Evolutionary conservation across 2,797 vertebrate species (phyloP), one percentile per base, ranked within the genome.

Genomic region (Hypotaenidia okinawae): DNA sequence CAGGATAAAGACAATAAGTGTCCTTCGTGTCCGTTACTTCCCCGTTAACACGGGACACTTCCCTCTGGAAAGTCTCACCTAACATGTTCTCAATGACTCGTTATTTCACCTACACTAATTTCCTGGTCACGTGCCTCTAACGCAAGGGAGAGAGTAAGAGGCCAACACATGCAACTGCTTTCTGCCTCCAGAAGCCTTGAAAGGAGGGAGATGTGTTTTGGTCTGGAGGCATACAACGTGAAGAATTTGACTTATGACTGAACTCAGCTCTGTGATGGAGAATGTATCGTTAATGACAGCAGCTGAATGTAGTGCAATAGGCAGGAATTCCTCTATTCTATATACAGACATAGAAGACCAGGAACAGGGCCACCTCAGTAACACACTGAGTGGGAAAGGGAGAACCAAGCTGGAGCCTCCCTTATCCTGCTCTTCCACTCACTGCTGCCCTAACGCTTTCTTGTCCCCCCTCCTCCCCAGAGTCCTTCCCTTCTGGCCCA

Each of bases 151-250:
- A 24, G 35, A 79, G 10, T 72, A 96, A 73, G 58, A 85, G 79
- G 51, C 24, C 64, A 39, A 24, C 18, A 37, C 32, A 14, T 18
- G 37, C 47, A 25, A 27, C 1, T 33, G 58, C 64, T 0, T 49
- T 57, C 58, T 63, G 15, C n/a, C 70, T 14, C 27, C 11, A 16
- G 67, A 11, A 73, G 43, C 51, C 59, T 8, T 23, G n/a, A 21
- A 27, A 64, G 2, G 17, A 24, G 18, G 17, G 37, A 39, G 19
- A 35, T 1, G 15, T 19, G 11, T 37, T 82, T 66, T 3, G 51
- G 15, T 9, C 49, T 15, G 25, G 16, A 41, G 24, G 10, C 2
- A 5, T 2, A 8, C 1, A 6, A 8, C 5, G 3, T 0, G 1
- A 47, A 57, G 4, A 39, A 47, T 30, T 8, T 69, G 21, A 90